phyloP scores from a whole-genome alignment of 2,888 invertebrate species.

The Labia minor region DNA sequence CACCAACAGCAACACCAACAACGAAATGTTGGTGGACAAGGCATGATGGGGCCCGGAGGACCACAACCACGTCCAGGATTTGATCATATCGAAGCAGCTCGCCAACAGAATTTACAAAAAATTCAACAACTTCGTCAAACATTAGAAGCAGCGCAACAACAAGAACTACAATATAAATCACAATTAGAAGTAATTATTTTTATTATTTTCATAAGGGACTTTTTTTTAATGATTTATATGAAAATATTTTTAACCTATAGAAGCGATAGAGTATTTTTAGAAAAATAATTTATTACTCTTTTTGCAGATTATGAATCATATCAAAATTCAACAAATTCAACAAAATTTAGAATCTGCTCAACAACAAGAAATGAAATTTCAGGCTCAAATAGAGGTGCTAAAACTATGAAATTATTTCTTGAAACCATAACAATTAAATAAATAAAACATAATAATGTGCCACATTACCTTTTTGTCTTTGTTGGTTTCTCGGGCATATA shows the following conservation, averaged over 20 bases:
- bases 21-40: conserved; percentile 26
- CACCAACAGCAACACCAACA: conserved; percentile 31
- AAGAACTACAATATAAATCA: conserved; percentile 65
- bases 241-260: not conserved
- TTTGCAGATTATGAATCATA: conserved; percentile 46
- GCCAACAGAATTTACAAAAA: conserved; percentile 68
- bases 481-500: too few species aligned
- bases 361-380: conserved; percentile 70
- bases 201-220: not conserved
- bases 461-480: too few species aligned
- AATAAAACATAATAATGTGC: too few species aligned
- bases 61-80: conserved; percentile 34
- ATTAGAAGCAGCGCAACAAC: conserved; percentile 67
- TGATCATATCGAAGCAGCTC: conserved; percentile 56
- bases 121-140: conserved; percentile 67
- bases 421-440: too few species aligned
- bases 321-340: conserved; percentile 46
- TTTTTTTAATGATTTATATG: not conserved
- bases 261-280: not conserved
- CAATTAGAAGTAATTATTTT: conserved; percentile 48
- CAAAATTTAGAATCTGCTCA: conserved; percentile 62
- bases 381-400: conserved; percentile 53
- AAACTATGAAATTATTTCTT: too few species aligned
- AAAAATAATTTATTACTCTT: not conserved
- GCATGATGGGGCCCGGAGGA: conserved; percentile 24